phyloP scores from a whole-genome alignment of 2,888 invertebrate species.

The Sericinus montela region DNA sequence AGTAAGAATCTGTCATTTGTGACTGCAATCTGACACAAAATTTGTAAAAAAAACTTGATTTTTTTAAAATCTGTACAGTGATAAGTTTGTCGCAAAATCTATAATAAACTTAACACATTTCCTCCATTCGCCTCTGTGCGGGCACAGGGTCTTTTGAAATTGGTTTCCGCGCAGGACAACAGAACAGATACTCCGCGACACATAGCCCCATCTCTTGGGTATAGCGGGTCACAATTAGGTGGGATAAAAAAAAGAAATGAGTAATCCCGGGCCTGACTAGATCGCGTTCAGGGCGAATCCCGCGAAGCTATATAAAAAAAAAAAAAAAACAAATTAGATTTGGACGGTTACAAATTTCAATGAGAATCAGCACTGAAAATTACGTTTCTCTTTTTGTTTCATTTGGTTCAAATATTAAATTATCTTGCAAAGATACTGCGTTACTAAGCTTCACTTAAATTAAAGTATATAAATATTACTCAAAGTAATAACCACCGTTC shows the following conservation, averaged over 20 bases:
- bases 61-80: no score
- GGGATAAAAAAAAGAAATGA: slow-evolving; percentile 59
- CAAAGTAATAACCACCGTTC: no score
- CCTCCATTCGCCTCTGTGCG: slow-evolving; percentile 45
- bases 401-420: slow-evolving; percentile 24
- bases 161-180: slow-evolving; percentile 60
- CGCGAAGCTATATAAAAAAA: slow-evolving; percentile 8
- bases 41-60: no score
- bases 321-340: slow-evolving; percentile 17
- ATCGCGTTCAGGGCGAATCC: slow-evolving; percentile 5
- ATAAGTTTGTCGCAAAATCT: no score
- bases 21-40: no score
- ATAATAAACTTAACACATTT: neutral
- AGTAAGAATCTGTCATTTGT: no score
- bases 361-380: slow-evolving; percentile 6
- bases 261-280: slow-evolving; percentile 33
- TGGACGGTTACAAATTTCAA: slow-evolving; percentile 15
- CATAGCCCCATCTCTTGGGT: slow-evolving; percentile 67
- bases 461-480: no score
- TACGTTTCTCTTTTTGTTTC: neutral
- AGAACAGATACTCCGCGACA: slow-evolving; percentile 51
- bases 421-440: no score
- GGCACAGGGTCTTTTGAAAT: slow-evolving; percentile 64
- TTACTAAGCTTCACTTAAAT: no score
- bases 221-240: slow-evolving; percentile 65